Base-by-base conservation (phyloP, 2,797 vertebrate genomes). In the Gymnopithys bicolor region DNA sequence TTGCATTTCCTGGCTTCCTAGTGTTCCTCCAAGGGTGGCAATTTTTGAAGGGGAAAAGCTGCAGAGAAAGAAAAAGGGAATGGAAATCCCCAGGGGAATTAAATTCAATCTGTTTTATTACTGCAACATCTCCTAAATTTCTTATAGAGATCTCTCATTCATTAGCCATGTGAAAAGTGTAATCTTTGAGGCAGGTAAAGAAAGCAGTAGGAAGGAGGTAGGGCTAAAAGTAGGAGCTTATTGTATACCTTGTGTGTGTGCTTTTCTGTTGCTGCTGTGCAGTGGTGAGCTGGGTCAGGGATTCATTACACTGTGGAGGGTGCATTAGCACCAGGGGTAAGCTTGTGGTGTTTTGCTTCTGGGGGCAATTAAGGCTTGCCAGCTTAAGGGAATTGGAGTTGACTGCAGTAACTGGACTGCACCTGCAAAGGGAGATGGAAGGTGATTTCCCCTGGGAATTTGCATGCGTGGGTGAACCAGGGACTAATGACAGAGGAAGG, bases 391-490 rank as follows among this genome's bases (percentile, higher is more conserved):
- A 75, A 10, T 11, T 48, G 39, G 18, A 17, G 11, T 58, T 76
- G 13, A 12, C 66, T 14, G 32, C 49, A 60, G 13, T 60, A 58
- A 35, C 28, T 85, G 59, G n/a, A 15, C 60, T 77, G 80, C 62
- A 75, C 8, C 19, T 79, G 70, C 63, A 55, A 35, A 73, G 35
- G 32, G n/a, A 62, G n/a, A 24, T 43, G 21, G 33, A 80, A 88
- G 48, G 32, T 79, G 32, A 12, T 83, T 83, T 89, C 93, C 71
- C 32, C 18, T 67, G 23, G 30, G 27, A 6, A 33, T 87, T 76
- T 25, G 84, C 2, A 2, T 37, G 30, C 0, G 0, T 67, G 18
- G 2, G 5, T 66, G 59, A 73, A 33, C 27, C 10, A 46, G 15
- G 22, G 32, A 32, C 35, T 86, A n/a, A 27, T 25, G 53, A 33